A percentile compares a stretch with the other conserved stretches of the same genome.
Evolutionary conservation across 1,140 invertebrate genomes (phyloP).

Genomic region (Chironomus tepperi): DNA sequence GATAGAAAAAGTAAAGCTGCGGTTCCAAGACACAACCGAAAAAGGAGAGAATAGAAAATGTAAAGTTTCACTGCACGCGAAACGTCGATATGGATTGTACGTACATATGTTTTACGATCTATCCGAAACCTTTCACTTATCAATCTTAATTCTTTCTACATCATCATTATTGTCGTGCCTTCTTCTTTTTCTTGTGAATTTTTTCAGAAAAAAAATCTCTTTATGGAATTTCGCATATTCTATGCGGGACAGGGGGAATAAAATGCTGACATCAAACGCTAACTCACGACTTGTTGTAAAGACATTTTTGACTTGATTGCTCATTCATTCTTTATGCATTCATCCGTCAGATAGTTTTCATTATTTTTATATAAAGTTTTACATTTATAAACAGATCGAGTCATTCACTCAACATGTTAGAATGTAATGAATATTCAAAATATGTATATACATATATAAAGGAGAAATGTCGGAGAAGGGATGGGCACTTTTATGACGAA

Average conservation of each 20-base stretch:
- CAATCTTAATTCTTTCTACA: constrained; percentile 7
- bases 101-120: background rate
- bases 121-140: background rate
- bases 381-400: too few species aligned
- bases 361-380: background rate
- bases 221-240: constrained; percentile 12
- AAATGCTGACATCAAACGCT: background rate
- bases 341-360: constrained; percentile 1
- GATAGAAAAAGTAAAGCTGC: too few species aligned
- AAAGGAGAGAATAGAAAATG: background rate
- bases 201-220: background rate
- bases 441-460: too few species aligned
- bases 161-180: background rate
- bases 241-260: background rate
- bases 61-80: background rate
- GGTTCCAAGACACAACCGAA: background rate
- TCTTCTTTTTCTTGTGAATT: background rate
- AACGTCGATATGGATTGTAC: background rate
- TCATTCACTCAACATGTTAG: too few species aligned
- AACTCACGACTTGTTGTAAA: background rate
- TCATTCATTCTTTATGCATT: constrained; percentile 13
- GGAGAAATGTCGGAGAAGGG: too few species aligned
- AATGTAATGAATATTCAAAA: too few species aligned
- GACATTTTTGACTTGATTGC: constrained; percentile 1
- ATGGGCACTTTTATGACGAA: too few species aligned